These are phyloP conservation scores for Xylocopa sonorina DNA, from an alignment of 1,140 invertebrate species.

Conservation along the genomic window DNA sequence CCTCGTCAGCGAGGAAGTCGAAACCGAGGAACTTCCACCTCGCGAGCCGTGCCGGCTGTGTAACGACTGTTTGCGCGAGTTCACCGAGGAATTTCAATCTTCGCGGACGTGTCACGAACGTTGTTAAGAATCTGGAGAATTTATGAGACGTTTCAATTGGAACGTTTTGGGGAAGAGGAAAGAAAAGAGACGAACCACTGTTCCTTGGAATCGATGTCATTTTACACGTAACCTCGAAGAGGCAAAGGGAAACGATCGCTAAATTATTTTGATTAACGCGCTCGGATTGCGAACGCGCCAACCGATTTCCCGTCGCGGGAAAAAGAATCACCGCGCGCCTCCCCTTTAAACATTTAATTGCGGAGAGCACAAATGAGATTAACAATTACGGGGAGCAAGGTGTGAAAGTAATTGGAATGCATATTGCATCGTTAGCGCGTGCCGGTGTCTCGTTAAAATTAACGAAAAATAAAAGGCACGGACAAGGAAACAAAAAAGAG, in stretches of 20 bases:
- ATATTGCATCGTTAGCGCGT: slow-evolving; percentile 47
- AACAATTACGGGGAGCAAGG: slow-evolving; percentile 33
- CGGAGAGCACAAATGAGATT: slow-evolving; percentile 32
- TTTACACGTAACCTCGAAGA: background rate
- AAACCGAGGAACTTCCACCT: background rate
- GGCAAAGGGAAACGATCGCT: background rate
- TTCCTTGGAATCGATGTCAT: no score
- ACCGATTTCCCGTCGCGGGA: background rate
- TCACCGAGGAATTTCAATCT: background rate
- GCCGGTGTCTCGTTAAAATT: slow-evolving; percentile 54
- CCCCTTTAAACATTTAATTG: slow-evolving; percentile 48
- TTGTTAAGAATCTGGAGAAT: background rate
- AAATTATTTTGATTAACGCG: background rate
- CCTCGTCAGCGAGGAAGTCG: background rate
- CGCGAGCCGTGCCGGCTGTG: background rate
- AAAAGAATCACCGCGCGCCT: background rate
- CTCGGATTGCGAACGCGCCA: background rate
- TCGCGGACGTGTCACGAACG: background rate
- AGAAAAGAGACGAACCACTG: no score
- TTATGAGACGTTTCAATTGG: background rate
- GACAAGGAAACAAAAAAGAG: background rate
- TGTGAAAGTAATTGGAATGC: slow-evolving; percentile 44
- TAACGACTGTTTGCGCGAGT: background rate
- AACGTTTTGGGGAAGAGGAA: no score
- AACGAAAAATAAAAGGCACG: background rate